Conservation (phyloP, 2,113 vertebrate species). For the Dromiciops gliroides region DNA sequence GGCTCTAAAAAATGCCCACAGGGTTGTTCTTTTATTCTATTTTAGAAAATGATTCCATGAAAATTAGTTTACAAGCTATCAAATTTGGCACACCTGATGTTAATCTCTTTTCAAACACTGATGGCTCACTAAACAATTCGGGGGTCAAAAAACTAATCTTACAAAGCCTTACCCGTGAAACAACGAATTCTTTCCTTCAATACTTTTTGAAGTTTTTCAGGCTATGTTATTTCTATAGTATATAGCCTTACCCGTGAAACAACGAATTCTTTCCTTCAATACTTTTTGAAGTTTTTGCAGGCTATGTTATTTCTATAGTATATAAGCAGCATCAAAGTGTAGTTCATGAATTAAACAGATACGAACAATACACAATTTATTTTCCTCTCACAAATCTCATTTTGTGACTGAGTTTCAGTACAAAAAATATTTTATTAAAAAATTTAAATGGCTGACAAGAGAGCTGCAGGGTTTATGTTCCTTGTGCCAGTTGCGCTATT, state of each 20-base stretch:
- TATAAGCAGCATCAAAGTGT: background rate
- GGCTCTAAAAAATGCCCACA: background rate
- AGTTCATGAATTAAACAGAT: constrained; percentile 20
- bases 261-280: constrained; percentile 35
- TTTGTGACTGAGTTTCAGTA: background rate
- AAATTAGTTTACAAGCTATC: constrained; percentile 34
- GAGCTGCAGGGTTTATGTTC: constrained; percentile 18
- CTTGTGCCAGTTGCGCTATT: constrained; percentile 48
- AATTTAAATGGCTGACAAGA: constrained; percentile 19
- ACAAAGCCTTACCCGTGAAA: background rate
- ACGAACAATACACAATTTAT: background rate
- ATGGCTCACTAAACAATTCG: background rate
- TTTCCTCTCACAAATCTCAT: constrained; percentile 28
- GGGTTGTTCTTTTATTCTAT: constrained; percentile 36
- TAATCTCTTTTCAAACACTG: constrained; percentile 28
- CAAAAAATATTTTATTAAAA: constrained; percentile 45
- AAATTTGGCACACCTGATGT: background rate
- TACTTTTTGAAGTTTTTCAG: constrained; percentile 12
- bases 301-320: constrained; percentile 26
- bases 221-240: constrained; percentile 26
- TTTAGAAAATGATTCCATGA: constrained; percentile 35
- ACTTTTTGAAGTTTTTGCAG: constrained; percentile 8
- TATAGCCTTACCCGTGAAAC: background rate
- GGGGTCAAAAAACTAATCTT: background rate
- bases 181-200: constrained; percentile 33